Evolutionary conservation across 1,140 invertebrate species (phyloP).

Genomic region (Thalassaphorura encarpata): DNA sequence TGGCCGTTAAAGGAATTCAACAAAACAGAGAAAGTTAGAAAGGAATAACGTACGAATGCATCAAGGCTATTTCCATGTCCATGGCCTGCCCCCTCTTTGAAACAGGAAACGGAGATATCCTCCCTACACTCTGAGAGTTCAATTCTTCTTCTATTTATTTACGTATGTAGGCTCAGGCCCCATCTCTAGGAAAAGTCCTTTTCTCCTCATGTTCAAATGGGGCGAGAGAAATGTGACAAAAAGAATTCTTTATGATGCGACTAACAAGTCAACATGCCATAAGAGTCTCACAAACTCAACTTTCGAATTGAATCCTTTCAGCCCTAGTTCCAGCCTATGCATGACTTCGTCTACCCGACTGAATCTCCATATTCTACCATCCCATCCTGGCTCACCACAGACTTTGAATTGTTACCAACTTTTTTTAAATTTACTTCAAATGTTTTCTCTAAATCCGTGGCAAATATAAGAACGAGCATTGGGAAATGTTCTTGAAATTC

Average conservation of each 20-base stretch:
- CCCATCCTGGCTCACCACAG: too few relatives aligned
- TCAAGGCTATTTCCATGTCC: background rate
- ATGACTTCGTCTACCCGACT: too few relatives aligned
- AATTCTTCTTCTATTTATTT: background rate
- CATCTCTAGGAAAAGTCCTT: background rate
- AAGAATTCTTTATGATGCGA: slow-evolving; percentile 1
- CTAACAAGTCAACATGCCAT: too few relatives aligned
- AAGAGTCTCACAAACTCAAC: too few relatives aligned
- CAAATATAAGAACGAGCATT: too few relatives aligned
- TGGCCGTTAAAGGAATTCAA: slow-evolving; percentile 1
- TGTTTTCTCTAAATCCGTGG: too few relatives aligned
- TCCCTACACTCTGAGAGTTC: background rate
- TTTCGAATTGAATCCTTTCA: too few relatives aligned
- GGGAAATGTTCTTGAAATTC: too few relatives aligned
- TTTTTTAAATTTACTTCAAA: too few relatives aligned
- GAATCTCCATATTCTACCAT: too few relatives aligned
- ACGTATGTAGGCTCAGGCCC: background rate
- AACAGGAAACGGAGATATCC: background rate
- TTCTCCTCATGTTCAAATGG: slow-evolving; percentile 7
- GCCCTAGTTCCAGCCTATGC: too few relatives aligned
- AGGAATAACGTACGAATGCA: background rate
- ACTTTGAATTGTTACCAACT: too few relatives aligned
- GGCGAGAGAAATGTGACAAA: slow-evolving; percentile 6
- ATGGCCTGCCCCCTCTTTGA: background rate
- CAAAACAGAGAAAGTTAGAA: background rate